These are phyloP conservation scores for Drosophila navojoa DNA, from an alignment of 1,140 invertebrate species.

Conservation along the genomic window DNA sequence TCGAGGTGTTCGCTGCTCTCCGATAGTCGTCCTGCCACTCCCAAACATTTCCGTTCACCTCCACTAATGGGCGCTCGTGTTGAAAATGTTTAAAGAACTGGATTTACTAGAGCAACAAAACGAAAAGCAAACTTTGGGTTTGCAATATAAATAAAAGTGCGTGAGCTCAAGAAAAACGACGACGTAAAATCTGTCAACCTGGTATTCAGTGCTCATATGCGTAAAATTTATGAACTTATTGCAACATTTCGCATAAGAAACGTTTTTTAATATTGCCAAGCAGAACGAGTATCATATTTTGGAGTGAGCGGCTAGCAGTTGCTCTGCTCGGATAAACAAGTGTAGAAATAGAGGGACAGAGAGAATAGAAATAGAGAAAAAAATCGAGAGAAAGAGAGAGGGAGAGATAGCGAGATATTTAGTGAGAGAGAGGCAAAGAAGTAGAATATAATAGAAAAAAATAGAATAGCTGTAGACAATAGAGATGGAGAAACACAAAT, in stretches of 20 bases:
- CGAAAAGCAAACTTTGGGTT: neutral
- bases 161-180: slow-evolving; percentile 2
- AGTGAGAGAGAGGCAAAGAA: too few species aligned
- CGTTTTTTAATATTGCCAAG: neutral
- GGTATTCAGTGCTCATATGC: slow-evolving; percentile 11
- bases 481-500: too few species aligned
- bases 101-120: neutral
- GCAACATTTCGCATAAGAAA: slow-evolving; percentile 1
- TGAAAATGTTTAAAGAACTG: slow-evolving; percentile 2
- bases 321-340: neutral
- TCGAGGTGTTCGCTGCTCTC: neutral
- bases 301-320: neutral
- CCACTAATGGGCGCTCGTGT: neutral
- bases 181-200: slow-evolving; percentile 3
- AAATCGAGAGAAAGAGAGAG: too few species aligned
- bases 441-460: too few species aligned
- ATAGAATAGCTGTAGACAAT: too few species aligned
- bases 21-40: slow-evolving; percentile 1
- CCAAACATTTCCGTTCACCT: neutral
- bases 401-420: too few species aligned
- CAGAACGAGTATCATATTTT: neutral
- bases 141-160: slow-evolving; percentile 5
- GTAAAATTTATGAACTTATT: slow-evolving; percentile 17
- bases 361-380: too few species aligned
- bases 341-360: neutral